phyloP scores from a whole-genome alignment of 2,888 invertebrate species.

The Zeuzera pyrina region DNA sequence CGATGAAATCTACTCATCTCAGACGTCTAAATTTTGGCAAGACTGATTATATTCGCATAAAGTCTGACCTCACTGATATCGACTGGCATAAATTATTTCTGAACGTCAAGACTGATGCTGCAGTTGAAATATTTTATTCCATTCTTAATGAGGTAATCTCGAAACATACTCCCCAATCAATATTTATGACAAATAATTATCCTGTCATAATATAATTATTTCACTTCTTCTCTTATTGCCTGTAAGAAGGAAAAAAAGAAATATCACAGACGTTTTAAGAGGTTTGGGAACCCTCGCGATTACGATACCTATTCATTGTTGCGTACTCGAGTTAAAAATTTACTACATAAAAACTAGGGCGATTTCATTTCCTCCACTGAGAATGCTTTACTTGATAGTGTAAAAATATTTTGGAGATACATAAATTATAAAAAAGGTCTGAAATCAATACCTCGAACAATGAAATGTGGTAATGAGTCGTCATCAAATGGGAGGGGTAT shows the following conservation, averaged over 20 bases:
- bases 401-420: background rate
- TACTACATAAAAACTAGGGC: background rate
- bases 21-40: too few species aligned
- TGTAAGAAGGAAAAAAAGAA: background rate
- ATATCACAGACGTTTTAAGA: background rate
- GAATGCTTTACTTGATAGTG: background rate
- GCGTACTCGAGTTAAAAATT: background rate
- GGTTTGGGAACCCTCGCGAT: background rate
- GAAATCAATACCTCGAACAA: background rate
- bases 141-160: too few species aligned
- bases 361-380: background rate
- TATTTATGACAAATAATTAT: too few species aligned
- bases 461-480: background rate
- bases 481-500: background rate
- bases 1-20: too few species aligned
- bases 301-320: background rate
- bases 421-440: background rate
- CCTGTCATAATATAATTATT: conserved; percentile 6
- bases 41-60: too few species aligned
- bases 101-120: too few species aligned
- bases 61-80: too few species aligned
- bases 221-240: conserved; percentile 5
- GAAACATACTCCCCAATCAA: too few species aligned
- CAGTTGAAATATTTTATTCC: too few species aligned
- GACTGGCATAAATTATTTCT: too few species aligned